A percentile compares a stretch with the other conserved stretches of the same genome.
Evolutionary conservation across 2,113 vertebrate genomes (phyloP).

Genomic region (Dissostichus mawsoni): DNA sequence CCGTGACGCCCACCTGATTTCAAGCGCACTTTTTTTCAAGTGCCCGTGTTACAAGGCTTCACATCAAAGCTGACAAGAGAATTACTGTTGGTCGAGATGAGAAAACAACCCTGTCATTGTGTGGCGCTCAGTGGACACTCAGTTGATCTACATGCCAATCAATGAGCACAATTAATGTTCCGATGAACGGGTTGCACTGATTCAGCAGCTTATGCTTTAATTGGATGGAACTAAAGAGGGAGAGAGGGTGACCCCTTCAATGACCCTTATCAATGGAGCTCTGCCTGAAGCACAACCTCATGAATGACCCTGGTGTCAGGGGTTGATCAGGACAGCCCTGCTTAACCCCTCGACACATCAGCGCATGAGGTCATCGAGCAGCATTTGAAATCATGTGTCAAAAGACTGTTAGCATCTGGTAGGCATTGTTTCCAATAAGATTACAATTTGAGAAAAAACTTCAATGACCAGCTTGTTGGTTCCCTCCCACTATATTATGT

Average conservation of each 20-base stretch:
- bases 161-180: conserved; percentile 71
- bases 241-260: conserved; percentile 68
- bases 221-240: conserved; percentile 72
- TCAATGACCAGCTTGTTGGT: conserved; percentile 40
- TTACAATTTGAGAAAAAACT: conserved; percentile 22
- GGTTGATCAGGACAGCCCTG: conserved; percentile 80
- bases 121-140: conserved; percentile 45
- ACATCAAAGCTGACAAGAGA: conserved; percentile 44
- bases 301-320: conserved; percentile 81
- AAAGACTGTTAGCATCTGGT: conserved; percentile 70
- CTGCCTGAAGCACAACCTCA: conserved; percentile 72
- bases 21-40: conserved; percentile 1
- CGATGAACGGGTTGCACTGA: conserved; percentile 64
- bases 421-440: conserved; percentile 53
- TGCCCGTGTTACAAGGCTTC: conserved; percentile 27
- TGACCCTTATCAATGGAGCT: conserved; percentile 75
- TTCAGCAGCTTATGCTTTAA: conserved; percentile 70
- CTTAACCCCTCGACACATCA: conserved; percentile 80
- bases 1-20: conserved; percentile 29
- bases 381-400: conserved; percentile 76
- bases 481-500: conserved; percentile 20
- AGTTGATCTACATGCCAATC: conserved; percentile 66
- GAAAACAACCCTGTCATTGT: conserved; percentile 58
- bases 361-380: conserved; percentile 72
- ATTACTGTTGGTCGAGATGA: conserved; percentile 25